A percentile compares a stretch with the other conserved stretches of the same genome.
Evolutionary conservation across 2,797 vertebrate species (phyloP).

Genomic region (Catharus ustulatus): DNA sequence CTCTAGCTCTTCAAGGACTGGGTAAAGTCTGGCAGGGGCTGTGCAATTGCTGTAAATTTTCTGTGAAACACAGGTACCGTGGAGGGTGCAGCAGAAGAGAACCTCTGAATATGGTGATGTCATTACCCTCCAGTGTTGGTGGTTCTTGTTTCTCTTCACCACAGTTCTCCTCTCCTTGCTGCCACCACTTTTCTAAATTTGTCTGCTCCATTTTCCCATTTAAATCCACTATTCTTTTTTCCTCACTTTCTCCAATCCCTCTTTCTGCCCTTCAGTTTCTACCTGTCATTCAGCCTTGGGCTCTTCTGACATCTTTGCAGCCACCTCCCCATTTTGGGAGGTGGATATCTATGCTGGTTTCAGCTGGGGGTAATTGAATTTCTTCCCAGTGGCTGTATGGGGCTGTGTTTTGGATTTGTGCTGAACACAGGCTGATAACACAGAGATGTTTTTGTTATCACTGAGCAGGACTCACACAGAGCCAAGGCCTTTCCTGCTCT

Average conservation of each 20-base stretch:
- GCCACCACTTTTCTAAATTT: not conserved
- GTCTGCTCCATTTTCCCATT: not conserved
- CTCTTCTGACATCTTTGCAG: not conserved
- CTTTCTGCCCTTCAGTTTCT: not conserved
- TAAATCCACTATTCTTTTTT: not conserved
- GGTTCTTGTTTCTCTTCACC: not conserved
- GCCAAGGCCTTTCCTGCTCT: not conserved
- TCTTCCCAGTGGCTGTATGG: not conserved
- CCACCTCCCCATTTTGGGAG: not conserved
- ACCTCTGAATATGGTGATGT: not conserved
- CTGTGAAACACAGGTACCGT: not conserved
- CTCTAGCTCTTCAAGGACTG: not conserved
- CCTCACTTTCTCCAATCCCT: rapidly evolving
- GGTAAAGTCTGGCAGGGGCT: not conserved
- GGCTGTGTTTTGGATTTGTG: not conserved
- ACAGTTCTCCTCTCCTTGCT: not conserved
- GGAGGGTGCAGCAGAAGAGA: not conserved
- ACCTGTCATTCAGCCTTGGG: not conserved
- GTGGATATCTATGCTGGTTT: not conserved
- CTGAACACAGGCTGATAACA: not conserved
- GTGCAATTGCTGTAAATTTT: not conserved
- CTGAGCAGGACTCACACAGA: not conserved
- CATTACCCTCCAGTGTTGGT: not conserved
- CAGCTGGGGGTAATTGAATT: not conserved
- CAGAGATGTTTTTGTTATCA: not conserved